phyloP scores from a whole-genome alignment of 2,888 invertebrate species.

The Chrysolina oricalcia region DNA sequence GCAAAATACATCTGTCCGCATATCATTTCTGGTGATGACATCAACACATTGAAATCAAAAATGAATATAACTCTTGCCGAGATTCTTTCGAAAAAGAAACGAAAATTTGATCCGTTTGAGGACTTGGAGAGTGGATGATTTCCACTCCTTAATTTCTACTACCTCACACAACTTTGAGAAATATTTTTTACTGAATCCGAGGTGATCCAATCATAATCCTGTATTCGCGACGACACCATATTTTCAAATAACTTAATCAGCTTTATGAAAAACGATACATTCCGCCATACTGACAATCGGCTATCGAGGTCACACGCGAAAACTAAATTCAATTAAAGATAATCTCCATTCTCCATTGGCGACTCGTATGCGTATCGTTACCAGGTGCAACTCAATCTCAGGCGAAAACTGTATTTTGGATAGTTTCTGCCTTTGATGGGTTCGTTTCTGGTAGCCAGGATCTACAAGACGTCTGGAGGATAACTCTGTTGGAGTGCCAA shows the following conservation, averaged over 20 bases:
- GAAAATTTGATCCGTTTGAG: too few relatives aligned
- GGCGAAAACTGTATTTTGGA: conserved; percentile 65
- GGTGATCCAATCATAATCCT: too few relatives aligned
- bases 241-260: background rate
- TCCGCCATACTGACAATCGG: background rate
- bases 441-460: conserved; percentile 60
- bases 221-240: too few relatives aligned
- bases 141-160: too few relatives aligned
- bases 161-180: too few relatives aligned
- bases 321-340: conserved; percentile 36
- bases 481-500: background rate
- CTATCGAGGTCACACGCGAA: conserved; percentile 22
- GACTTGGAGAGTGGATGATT: too few relatives aligned
- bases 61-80: too few relatives aligned
- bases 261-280: background rate
- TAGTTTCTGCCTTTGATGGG: conserved; percentile 71
- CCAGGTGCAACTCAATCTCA: conserved; percentile 40
- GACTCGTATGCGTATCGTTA: background rate
- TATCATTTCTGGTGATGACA: too few relatives aligned
- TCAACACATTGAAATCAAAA: too few relatives aligned
- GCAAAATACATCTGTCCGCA: too few relatives aligned
- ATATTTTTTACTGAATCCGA: too few relatives aligned
- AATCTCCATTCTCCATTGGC: background rate
- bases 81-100: too few relatives aligned
- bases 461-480: background rate